Evolutionary conservation across 2,113 vertebrate species (phyloP).

Genomic region (Charadrius vociferus): DNA sequence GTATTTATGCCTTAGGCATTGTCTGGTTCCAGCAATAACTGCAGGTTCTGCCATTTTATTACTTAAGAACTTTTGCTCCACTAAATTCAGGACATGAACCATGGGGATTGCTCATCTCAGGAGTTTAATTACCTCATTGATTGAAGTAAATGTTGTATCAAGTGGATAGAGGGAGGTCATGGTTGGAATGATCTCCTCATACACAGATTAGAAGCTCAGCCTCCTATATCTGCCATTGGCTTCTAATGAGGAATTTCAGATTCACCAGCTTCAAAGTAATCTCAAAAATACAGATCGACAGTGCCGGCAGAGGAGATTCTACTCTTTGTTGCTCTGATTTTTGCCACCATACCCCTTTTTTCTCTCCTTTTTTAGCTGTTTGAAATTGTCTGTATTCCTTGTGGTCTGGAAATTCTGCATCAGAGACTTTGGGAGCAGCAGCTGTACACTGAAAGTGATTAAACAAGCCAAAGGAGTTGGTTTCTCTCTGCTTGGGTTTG

Average conservation of each 20-base stretch:
- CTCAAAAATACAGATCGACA: neutral
- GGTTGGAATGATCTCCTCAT: neutral
- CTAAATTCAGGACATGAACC: neutral
- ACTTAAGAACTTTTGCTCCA: neutral
- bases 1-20: neutral
- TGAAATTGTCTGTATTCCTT: neutral
- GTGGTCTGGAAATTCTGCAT: neutral
- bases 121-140: slow-evolving; percentile 53
- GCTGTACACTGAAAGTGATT: neutral
- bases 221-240: neutral
- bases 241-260: slow-evolving; percentile 33
- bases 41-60: neutral
- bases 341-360: neutral
- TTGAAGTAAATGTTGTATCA: slow-evolving; percentile 32
- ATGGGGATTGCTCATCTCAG: slow-evolving; percentile 6
- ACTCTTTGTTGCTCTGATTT: neutral
- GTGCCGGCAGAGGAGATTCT: neutral
- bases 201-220: neutral
- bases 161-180: slow-evolving; percentile 6
- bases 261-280: slow-evolving; percentile 14
- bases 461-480: neutral
- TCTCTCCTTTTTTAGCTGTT: neutral
- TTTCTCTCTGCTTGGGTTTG: neutral
- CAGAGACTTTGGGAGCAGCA: neutral
- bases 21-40: neutral